Evolutionary conservation across 1,140 invertebrate species (phyloP), one percentile per base, ranked within the genome.

Genomic region (Eciton burchellii): DNA sequence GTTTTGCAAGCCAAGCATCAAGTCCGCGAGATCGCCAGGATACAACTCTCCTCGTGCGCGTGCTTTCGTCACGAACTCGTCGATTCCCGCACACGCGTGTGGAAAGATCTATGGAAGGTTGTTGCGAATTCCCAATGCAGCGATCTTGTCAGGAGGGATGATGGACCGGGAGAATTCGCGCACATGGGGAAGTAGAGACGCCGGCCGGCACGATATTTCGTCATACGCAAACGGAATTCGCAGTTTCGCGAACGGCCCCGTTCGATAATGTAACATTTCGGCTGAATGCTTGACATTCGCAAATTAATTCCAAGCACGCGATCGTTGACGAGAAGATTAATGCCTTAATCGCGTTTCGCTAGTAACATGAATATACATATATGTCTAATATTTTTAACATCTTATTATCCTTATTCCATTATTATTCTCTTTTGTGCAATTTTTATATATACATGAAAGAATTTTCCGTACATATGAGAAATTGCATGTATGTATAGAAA

Each of bases 31-130:
- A 74, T 65, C 5, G 49, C 16, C 1, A 56, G 41, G 1, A 68
- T 77, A 68, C 56, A 66, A 77, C 29, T 68, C 68, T 77, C 41
- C n/a, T 4, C 5, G 29, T 29, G 43, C 35, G 47, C 35, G 47
- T 77, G 45, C 6, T 12, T 45, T 29, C 26, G 6, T 11, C 63
- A 26, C 16, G 21, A 66, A 65, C 14, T 76, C 45, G 26, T 68
- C 47, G 43, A 65, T 65, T 65, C 14, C 2, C 8, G 29, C 49
- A 74, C 43, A 26, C 41, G 71, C 41, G 21, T 45, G 45, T 65
- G 8, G 6, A 6, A 35, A 24, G n/a, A 26, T n/a, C n/a, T 3
- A 8, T 14, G 9, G 3, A 62, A 29, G 21, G 35, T 54, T 65
- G 3, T 49, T 14, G 47, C 1, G 19, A 65, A 63, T 52, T 76